These are phyloP conservation scores for Pluvianellus socialis DNA, from an alignment of 2,113 vertebrate genomes.

Conservation along the genomic window DNA sequence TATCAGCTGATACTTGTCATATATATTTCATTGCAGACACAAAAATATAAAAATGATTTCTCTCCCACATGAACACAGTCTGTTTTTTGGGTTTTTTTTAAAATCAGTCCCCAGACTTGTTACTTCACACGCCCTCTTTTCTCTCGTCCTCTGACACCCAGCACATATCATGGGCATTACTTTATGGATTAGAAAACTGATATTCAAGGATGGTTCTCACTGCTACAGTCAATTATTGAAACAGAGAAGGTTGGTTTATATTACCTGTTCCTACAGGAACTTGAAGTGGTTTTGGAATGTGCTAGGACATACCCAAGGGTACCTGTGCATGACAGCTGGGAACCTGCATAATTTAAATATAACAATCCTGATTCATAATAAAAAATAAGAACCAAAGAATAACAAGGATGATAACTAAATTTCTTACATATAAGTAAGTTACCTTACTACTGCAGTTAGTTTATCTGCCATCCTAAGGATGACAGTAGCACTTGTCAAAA, in stretches of 20 bases:
- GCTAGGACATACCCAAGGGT: neutral
- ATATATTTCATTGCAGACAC: neutral
- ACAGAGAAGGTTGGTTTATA: neutral
- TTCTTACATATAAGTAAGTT: conserved; percentile 21
- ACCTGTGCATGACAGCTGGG: neutral
- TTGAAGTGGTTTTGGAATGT: neutral
- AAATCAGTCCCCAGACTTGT: neutral
- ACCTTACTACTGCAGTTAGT: conserved; percentile 20
- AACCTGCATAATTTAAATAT: conserved; percentile 21
- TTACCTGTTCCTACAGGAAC: neutral
- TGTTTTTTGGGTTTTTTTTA: neutral
- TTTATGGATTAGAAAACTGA: neutral
- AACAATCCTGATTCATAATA: conserved; percentile 6
- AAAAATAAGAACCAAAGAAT: conserved; percentile 39
- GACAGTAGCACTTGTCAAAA: neutral
- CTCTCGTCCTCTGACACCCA: neutral
- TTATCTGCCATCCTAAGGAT: neutral
- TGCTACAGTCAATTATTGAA: conserved; percentile 13
- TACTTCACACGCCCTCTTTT: neutral
- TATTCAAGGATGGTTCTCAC: conserved; percentile 30
- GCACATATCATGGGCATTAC: neutral
- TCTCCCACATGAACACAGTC: neutral
- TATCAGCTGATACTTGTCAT: neutral
- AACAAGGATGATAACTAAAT: neutral
- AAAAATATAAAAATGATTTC: neutral